Conservation (phyloP, 2,113 vertebrate species). For the Malurus elegans region DNA sequence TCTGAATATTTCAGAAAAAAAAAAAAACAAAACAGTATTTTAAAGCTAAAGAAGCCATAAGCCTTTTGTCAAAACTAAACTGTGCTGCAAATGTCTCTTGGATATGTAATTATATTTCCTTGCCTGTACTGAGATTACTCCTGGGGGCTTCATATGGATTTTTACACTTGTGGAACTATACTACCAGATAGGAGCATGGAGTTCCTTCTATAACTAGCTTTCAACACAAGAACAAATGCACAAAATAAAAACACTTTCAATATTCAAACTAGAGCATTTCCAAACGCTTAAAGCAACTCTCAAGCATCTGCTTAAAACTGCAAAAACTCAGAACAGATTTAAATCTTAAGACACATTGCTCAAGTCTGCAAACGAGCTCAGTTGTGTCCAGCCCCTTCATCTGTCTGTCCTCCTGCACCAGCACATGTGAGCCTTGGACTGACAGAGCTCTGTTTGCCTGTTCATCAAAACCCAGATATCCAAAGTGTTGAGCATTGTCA, state of each 20-base stretch:
- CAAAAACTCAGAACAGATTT: background rate
- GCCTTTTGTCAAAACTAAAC: background rate
- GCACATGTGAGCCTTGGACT: background rate
- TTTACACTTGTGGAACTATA: background rate
- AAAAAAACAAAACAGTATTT: background rate
- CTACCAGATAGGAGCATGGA: background rate
- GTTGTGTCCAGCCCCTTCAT: background rate
- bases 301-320: background rate
- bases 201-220: background rate
- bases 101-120: background rate
- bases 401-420: background rate
- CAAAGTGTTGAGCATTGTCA: background rate
- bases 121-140: background rate
- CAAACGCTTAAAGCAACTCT: background rate
- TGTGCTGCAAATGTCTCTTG: background rate
- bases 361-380: background rate
- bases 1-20: background rate
- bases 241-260: background rate
- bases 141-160: background rate
- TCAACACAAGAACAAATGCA: background rate
- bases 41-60: background rate
- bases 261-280: background rate
- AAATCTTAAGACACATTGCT: background rate
- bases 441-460: background rate
- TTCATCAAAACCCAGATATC: background rate